phyloP scores from a whole-genome alignment of 2,113 vertebrate species.

The Hyperopisus bebe region DNA sequence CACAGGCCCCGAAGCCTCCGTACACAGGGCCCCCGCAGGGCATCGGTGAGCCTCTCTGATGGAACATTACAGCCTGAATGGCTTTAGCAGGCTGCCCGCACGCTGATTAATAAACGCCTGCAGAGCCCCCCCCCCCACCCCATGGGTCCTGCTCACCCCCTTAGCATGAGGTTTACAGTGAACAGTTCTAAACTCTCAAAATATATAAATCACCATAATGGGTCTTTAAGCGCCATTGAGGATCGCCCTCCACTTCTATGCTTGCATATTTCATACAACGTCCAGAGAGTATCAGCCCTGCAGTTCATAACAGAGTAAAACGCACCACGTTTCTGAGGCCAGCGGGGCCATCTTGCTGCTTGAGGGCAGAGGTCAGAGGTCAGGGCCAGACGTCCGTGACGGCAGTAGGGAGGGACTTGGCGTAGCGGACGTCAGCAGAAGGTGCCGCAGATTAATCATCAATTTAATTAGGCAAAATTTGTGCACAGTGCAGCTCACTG shows the following conservation, averaged over 20 bases:
- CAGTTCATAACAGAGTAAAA: neutral
- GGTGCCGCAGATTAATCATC: neutral
- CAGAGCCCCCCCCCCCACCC: constrained; percentile 34
- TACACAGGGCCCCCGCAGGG: neutral
- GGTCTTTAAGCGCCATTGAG: constrained; percentile 27
- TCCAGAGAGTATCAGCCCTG: neutral
- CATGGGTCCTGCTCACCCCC: constrained; percentile 28
- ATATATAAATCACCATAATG: constrained; percentile 43
- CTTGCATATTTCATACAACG: constrained; percentile 30
- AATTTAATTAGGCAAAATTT: neutral
- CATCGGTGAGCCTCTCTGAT: neutral
- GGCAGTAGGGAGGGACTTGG: neutral
- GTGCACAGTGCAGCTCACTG: neutral
- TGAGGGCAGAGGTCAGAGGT: neutral
- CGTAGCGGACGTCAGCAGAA: neutral
- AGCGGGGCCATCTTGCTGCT: neutral
- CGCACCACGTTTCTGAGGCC: neutral
- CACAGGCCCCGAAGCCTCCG: neutral
- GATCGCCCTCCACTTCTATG: constrained; percentile 21
- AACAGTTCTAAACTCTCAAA: constrained; percentile 28
- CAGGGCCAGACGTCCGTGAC: neutral
- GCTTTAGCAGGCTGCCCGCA: constrained; percentile 24
- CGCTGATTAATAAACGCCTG: constrained; percentile 26
- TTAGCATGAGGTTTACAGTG: constrained; percentile 44
- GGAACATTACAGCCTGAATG: constrained; percentile 13